Evolutionary conservation across 2,797 vertebrate species (phyloP), one percentile per base, ranked within the genome.

Genomic region (Sebastes iracundus): DNA sequence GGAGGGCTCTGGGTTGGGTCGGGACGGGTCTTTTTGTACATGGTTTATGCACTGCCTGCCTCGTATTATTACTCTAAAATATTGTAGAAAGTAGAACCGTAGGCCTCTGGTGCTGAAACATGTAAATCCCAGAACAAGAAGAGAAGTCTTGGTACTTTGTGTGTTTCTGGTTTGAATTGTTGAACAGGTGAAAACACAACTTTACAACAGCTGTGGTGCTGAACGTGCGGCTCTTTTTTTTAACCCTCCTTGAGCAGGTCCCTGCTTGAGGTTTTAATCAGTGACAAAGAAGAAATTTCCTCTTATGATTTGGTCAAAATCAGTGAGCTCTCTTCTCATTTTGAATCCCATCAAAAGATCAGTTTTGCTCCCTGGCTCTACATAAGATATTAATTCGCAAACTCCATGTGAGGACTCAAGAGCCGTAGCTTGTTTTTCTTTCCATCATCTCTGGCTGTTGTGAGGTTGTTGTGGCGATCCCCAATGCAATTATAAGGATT

Each of bases 21-120:
- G 91, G 91, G 88, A 73, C 42, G 87, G 88, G 80, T 81, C 74
- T 81, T 96, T 96, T 96, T 95, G 90, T 96, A 96, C 93, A 94
- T 96, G 96, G 94, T 96, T 95, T 95, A 96, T 96, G 96, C 96
- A 97, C 96, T 97, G 96, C 96, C 96, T 96, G 96, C 96, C 96
- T 96, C 90, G 94, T 95, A 95, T 95, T 95, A 94, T 89, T 93
- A 92, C 66, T 91, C 91, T 88, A 90, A 93, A 91, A 90, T 94
- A 94, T 92, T 68, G 89, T 95, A 94, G 95, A 95, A 91, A 83
- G 95, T 96, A 96, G 96, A 95, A 83, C 88, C 70, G 85, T 95
- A 93, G 94, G 93, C 91, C 93, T 95, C 93, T 94, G 93, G 94
- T 94, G 95, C 96, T 95, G 95, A 92, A 90, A 94, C 85, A 91